phyloP scores from a whole-genome alignment of 2,888 invertebrate species.

The Colletes collaris region DNA sequence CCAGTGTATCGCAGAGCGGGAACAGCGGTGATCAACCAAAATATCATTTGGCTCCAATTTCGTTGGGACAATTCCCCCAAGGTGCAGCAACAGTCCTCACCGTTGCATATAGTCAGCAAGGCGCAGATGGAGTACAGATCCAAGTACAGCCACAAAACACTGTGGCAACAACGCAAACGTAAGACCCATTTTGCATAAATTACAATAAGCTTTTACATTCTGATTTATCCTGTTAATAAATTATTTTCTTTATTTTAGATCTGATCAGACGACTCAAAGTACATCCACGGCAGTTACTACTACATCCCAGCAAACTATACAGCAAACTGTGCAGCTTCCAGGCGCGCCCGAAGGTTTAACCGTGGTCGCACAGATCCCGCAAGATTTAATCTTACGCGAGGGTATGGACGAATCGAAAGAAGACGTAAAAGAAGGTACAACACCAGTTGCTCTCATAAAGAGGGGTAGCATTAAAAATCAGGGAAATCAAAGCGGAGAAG shows the following conservation, averaged over 20 bases:
- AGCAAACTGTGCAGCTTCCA: slow-evolving; percentile 82
- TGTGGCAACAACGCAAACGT: slow-evolving; percentile 82
- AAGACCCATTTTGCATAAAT: slow-evolving; percentile 50
- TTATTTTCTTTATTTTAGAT: slow-evolving; percentile 63
- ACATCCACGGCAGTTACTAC: slow-evolving; percentile 82
- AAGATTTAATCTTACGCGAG: slow-evolving; percentile 87
- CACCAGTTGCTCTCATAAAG: slow-evolving; percentile 84
- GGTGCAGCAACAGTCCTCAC: slow-evolving; percentile 89
- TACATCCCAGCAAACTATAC: slow-evolving; percentile 81
- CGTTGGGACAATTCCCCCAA: slow-evolving; percentile 90
- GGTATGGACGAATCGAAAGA: slow-evolving; percentile 83
- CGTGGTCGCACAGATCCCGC: slow-evolving; percentile 88
- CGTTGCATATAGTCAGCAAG: slow-evolving; percentile 88
- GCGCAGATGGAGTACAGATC: slow-evolving; percentile 84
- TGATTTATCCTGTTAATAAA: not conserved
- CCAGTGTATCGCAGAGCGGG: slow-evolving; percentile 84
- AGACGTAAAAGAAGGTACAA: slow-evolving; percentile 82
- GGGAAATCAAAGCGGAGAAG: slow-evolving; percentile 78
- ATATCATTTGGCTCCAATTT: slow-evolving; percentile 90
- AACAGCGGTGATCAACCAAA: slow-evolving; percentile 86
- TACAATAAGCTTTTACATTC: not conserved
- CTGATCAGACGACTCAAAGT: slow-evolving; percentile 82
- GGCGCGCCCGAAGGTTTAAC: slow-evolving; percentile 87
- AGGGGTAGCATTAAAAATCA: slow-evolving; percentile 82
- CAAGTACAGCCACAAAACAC: slow-evolving; percentile 82